A percentile compares a stretch with the other conserved stretches of the same genome.
Evolutionary conservation across 2,888 invertebrate genomes (phyloP).

Genomic region (Drosophila anomalipes): DNA sequence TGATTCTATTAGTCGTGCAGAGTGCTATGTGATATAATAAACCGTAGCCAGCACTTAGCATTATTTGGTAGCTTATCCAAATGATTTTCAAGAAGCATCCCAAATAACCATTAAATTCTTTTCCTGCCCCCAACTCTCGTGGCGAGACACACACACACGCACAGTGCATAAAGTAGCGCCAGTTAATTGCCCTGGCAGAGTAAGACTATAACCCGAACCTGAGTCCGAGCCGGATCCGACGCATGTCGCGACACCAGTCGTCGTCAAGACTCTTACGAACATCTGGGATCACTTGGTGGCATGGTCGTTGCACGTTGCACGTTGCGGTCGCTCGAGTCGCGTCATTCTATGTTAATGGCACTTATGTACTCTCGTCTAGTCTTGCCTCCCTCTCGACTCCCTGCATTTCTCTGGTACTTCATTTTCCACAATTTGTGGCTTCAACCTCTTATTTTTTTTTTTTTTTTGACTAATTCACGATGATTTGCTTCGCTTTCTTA

Average conservation of each 20-base stretch:
- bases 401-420: slow-evolving; percentile 54
- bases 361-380: slow-evolving; percentile 35
- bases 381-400: slow-evolving; percentile 31
- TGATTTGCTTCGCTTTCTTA: slow-evolving; percentile 44
- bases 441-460: slow-evolving; percentile 17
- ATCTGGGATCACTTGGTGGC: slow-evolving; percentile 50
- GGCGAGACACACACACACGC: slow-evolving; percentile 8
- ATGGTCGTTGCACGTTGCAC: not conserved
- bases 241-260: slow-evolving; percentile 61
- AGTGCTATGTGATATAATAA: not conserved
- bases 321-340: slow-evolving; percentile 18
- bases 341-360: slow-evolving; percentile 67
- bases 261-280: slow-evolving; percentile 26
- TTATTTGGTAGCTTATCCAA: slow-evolving; percentile 12
- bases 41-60: slow-evolving; percentile 31
- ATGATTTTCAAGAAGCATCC: slow-evolving; percentile 4
- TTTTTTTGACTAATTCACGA: slow-evolving; percentile 68
- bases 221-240: slow-evolving; percentile 25
- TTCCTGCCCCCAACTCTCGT: slow-evolving; percentile 4
- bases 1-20: not conserved
- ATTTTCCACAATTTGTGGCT: slow-evolving; percentile 68
- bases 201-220: slow-evolving; percentile 3
- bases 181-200: slow-evolving; percentile 62
- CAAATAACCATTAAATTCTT: slow-evolving; percentile 16
- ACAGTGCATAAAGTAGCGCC: slow-evolving; percentile 59